A percentile compares a stretch with the other conserved stretches of the same genome.
Conservation (phyloP, 2,113 vertebrate genomes). For the Phalacrocorax carbo region DNA sequence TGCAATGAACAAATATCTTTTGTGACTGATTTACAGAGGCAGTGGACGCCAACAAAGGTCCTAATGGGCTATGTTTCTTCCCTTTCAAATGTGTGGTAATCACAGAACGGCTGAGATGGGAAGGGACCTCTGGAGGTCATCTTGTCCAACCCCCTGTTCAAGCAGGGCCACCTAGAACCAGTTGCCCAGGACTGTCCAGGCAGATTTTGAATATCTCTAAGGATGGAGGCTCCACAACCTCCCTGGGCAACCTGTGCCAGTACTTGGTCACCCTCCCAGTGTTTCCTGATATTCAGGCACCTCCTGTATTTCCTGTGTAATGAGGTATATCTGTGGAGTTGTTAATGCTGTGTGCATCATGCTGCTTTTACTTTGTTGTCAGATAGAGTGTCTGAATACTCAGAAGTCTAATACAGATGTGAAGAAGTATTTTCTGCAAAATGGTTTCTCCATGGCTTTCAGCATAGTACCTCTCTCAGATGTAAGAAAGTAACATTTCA, state of each 20-base stretch:
- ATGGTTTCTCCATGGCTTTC: not conserved
- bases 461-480: not conserved
- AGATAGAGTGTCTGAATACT: not conserved
- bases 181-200: not conserved
- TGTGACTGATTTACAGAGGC: constrained; percentile 11
- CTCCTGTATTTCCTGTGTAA: not conserved
- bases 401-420: not conserved
- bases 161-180: rapidly evolving
- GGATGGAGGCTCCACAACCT: not conserved
- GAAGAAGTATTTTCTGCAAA: not conserved
- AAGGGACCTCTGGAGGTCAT: not conserved
- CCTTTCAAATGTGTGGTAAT: not conserved
- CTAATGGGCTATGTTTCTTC: not conserved
- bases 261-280: not conserved
- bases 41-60: not conserved
- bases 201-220: not conserved
- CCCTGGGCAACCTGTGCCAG: not conserved
- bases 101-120: not conserved
- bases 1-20: not conserved
- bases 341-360: not conserved
- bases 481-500: not conserved
- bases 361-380: not conserved
- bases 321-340: not conserved
- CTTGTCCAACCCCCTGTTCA: not conserved
- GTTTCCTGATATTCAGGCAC: not conserved